Evolutionary conservation across 2,113 vertebrate species (phyloP).

Genomic region (Rousettus leschenaultii): DNA sequence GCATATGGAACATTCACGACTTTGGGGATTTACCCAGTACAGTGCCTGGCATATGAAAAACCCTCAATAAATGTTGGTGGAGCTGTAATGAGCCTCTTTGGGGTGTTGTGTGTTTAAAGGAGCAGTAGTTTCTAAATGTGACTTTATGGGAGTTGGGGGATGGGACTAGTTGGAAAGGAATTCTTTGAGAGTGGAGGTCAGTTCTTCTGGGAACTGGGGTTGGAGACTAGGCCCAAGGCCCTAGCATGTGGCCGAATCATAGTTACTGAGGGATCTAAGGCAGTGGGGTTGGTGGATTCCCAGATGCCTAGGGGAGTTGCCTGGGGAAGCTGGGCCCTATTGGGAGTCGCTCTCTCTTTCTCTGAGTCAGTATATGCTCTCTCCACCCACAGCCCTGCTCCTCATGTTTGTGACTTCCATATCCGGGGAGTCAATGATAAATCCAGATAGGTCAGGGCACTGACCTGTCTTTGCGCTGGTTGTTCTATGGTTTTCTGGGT

Average conservation of each 20-base stretch:
- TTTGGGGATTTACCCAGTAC: not conserved
- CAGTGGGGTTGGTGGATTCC: not conserved
- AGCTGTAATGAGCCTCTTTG: not conserved
- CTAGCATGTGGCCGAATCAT: not conserved
- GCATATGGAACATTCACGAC: not conserved
- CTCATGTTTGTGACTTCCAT: not conserved
- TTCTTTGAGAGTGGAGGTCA: not conserved
- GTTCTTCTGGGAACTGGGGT: not conserved
- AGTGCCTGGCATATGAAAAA: not conserved
- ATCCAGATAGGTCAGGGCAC: not conserved
- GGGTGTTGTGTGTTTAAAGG: not conserved
- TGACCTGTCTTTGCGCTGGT: not conserved
- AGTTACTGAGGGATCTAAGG: not conserved
- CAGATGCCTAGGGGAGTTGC: not conserved
- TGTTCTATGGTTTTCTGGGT: not conserved
- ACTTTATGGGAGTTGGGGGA: not conserved
- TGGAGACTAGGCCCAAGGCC: not conserved
- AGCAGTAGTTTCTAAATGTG: not conserved
- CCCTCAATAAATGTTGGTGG: slow-evolving; percentile 37
- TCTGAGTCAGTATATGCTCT: not conserved
- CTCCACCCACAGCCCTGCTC: not conserved
- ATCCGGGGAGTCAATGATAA: not conserved
- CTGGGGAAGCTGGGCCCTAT: not conserved
- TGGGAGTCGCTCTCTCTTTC: not conserved
- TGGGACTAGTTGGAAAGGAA: not conserved